Evolutionary conservation across 2,888 invertebrate species (phyloP).

Genomic region (Kryphioiulus occultus): DNA sequence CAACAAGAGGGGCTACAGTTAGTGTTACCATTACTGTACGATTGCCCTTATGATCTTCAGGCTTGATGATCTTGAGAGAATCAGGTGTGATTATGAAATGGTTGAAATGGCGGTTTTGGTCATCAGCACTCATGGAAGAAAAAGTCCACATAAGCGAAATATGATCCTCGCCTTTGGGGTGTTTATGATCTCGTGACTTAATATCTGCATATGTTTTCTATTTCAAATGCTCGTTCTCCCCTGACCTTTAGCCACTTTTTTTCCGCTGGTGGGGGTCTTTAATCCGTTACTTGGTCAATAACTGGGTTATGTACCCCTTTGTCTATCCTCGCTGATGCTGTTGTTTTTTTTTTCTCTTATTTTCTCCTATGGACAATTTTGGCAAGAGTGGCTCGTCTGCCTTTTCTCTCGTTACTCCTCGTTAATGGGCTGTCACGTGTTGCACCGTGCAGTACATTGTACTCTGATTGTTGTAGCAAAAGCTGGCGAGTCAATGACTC

Average conservation of each 20-base stretch:
- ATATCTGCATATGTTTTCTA: background rate
- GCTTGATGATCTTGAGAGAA: too few relatives aligned
- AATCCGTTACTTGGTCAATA: background rate
- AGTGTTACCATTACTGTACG: too few relatives aligned
- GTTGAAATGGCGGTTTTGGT: background rate
- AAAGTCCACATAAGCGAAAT: background rate
- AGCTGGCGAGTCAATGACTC: background rate
- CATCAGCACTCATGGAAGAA: background rate
- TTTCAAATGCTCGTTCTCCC: background rate
- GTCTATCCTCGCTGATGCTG: background rate
- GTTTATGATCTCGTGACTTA: background rate
- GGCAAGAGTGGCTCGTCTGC: background rate
- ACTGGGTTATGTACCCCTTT: conserved; percentile 23
- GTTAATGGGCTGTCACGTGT: conserved; percentile 17
- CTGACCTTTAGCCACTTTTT: background rate
- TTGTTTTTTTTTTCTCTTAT: background rate
- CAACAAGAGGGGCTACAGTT: too few relatives aligned
- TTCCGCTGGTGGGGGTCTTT: background rate
- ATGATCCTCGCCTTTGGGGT: background rate
- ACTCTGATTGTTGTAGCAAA: conserved; percentile 17
- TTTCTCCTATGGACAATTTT: background rate
- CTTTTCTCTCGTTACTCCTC: background rate
- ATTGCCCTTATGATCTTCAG: too few relatives aligned
- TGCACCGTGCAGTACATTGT: background rate
- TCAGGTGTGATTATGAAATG: background rate